A percentile compares a stretch with the other conserved stretches of the same genome.
Conservation (phyloP, 2,113 vertebrate genomes). For the Perca schrenkii region DNA sequence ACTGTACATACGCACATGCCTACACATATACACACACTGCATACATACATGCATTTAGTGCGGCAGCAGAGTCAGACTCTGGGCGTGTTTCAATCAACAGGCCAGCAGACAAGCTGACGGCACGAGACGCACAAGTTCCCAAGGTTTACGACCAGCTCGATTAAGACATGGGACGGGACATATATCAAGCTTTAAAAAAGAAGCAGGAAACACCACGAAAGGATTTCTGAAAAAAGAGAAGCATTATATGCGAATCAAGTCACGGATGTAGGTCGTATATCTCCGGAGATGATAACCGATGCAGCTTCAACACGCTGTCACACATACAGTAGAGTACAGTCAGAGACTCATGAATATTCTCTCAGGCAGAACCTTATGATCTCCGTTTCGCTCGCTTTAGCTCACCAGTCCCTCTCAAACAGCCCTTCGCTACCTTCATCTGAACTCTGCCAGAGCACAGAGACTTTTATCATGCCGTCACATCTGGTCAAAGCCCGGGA, state of each 20-base stretch:
- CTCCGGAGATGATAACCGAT: not conserved
- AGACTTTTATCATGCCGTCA: not conserved
- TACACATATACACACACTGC: no score
- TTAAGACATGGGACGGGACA: slow-evolving; percentile 10
- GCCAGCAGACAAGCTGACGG: slow-evolving; percentile 26
- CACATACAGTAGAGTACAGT: not conserved
- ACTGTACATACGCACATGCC: no score
- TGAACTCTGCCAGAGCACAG: slow-evolving; percentile 1
- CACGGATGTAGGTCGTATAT: not conserved
- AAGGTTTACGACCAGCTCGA: not conserved
- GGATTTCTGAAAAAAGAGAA: not conserved
- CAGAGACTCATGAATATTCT: not conserved
- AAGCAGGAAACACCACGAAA: not conserved
- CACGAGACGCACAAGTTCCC: not conserved
- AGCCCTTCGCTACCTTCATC: not conserved
- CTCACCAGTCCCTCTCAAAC: not conserved
- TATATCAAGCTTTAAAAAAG: slow-evolving; percentile 18
- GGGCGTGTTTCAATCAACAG: slow-evolving; percentile 58
- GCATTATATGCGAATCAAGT: not conserved
- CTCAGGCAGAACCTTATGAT: not conserved
- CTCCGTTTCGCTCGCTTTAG: not conserved
- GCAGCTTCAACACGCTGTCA: slow-evolving; percentile 7
- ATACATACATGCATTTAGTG: not conserved
- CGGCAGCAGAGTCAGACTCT: slow-evolving; percentile 10
- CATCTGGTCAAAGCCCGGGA: not conserved